Evolutionary conservation across 2,797 vertebrate genomes (phyloP).

Genomic region (Spinus pinus): DNA sequence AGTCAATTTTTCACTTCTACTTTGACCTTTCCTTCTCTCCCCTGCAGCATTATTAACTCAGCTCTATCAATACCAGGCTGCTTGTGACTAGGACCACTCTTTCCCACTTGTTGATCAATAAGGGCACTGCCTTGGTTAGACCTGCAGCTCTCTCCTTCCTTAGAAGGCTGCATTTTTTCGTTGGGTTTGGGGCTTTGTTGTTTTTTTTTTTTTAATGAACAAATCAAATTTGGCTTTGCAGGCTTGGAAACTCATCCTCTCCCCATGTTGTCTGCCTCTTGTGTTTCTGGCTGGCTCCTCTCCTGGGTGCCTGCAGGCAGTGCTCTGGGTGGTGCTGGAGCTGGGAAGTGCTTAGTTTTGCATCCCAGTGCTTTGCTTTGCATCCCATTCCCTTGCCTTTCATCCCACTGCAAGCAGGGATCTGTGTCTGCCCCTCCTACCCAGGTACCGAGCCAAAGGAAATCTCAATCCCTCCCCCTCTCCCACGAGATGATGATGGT

Average conservation of each 20-base stretch:
- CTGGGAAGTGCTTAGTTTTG: background rate
- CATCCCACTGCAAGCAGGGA: rapidly evolving
- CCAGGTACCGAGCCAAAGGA: background rate
- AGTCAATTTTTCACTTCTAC: conserved; percentile 29
- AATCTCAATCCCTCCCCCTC: background rate
- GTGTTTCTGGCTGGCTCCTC: background rate
- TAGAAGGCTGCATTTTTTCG: background rate
- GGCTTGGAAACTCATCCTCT: background rate
- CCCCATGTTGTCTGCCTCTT: background rate
- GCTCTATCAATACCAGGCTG: conserved; percentile 27
- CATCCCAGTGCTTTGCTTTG: background rate
- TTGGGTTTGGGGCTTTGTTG: background rate
- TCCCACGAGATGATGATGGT: background rate
- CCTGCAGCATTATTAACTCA: conserved; percentile 27
- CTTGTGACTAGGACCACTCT: conserved; percentile 35
- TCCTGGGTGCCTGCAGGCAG: background rate
- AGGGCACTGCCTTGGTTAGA: background rate
- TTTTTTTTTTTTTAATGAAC: background rate
- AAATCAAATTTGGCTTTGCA: background rate
- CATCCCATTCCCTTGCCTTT: background rate
- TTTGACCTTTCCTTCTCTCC: conserved; percentile 44
- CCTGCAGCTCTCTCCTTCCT: background rate
- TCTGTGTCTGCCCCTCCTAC: background rate
- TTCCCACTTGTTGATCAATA: conserved; percentile 44
- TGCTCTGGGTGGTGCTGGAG: rapidly evolving